Conservation (phyloP, 2,888 invertebrate species). For the Cylloceria caligata region DNA sequence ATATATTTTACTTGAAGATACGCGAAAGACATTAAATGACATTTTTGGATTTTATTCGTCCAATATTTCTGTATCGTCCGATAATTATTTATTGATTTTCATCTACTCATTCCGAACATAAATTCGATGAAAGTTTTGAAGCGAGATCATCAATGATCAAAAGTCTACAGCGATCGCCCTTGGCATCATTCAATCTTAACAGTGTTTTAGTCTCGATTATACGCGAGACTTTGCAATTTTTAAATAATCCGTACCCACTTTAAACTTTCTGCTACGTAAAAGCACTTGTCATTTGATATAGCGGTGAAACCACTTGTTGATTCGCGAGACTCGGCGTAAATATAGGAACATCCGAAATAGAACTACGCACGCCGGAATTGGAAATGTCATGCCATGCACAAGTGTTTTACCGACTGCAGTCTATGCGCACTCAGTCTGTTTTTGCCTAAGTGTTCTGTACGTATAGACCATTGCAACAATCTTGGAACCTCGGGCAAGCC, state of each 20-base stretch:
- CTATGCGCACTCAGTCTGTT: slow-evolving; percentile 12
- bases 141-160: too few relatives aligned
- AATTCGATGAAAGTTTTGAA: too few relatives aligned
- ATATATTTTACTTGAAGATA: too few relatives aligned
- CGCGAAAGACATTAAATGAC: too few relatives aligned
- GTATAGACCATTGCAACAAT: slow-evolving; percentile 22
- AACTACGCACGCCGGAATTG: slow-evolving; percentile 67
- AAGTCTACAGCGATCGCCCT: too few relatives aligned
- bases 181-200: too few relatives aligned
- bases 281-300: slow-evolving; percentile 66
- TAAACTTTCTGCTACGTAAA: slow-evolving; percentile 18
- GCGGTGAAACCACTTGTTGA: slow-evolving; percentile 71
- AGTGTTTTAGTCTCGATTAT: slow-evolving; percentile 13
- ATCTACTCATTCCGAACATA: too few relatives aligned
- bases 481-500: slow-evolving; percentile 2
- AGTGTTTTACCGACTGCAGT: slow-evolving; percentile 37
- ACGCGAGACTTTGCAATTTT: not conserved
- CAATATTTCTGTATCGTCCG: too few relatives aligned
- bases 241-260: slow-evolving; percentile 11
- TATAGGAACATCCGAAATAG: slow-evolving; percentile 70
- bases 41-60: too few relatives aligned
- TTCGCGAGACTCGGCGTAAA: slow-evolving; percentile 61
- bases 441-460: slow-evolving; percentile 12
- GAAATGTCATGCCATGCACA: slow-evolving; percentile 68
- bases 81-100: too few relatives aligned